Base-by-base conservation (phyloP, 2,888 invertebrate species). In the Drosophila cracens region DNA sequence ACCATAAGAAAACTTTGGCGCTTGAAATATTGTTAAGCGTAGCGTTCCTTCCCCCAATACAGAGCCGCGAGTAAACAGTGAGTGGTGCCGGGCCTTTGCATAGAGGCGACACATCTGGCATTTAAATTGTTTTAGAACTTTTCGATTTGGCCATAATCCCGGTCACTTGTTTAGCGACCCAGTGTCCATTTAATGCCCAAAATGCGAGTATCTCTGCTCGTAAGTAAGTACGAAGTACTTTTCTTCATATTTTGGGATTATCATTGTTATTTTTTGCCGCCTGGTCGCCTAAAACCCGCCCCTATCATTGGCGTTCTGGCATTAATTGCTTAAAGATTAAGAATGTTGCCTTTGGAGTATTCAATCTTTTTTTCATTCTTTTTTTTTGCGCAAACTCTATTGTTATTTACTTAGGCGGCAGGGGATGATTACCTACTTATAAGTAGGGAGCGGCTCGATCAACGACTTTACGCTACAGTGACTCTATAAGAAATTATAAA, bases 321-420 rank as follows among this genome's bases (percentile, higher is more conserved):
- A 76, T 79, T 83, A 89, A 85, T 85, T 85, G 89, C 77, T 80
- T 63, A 72, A 87, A 89, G 84, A 89, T 87, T 85, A 79, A 87
- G 89, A 85, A 72, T 82, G 79, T 86, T 88, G 78, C 81, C 70
- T 54, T 78, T 52, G 25, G 27, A 33, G 46, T 46, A 62, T 51
- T 38, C 51, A 53, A 34, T 25, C 10, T 33, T 40, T 31, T 8
- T 38, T 53, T 25, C 10, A 25, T 18, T 31, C 25, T 31, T 43
- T 40, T 49, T 57, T 53, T 70, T 68, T 61, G 65, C 76, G 34
- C 40, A 46, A 60, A 61, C 61, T 70, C 78, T 76, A 86, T 83
- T 81, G 84, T 74, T 86, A 69, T 88, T 81, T 84, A 79, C 87
- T 83, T 83, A 88, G 89, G 81, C 57, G 34, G 13, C 67, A 62